Evolutionary conservation across 2,113 vertebrate species (phyloP), one percentile per base, ranked within the genome.

Genomic region (Myotis yumanensis): DNA sequence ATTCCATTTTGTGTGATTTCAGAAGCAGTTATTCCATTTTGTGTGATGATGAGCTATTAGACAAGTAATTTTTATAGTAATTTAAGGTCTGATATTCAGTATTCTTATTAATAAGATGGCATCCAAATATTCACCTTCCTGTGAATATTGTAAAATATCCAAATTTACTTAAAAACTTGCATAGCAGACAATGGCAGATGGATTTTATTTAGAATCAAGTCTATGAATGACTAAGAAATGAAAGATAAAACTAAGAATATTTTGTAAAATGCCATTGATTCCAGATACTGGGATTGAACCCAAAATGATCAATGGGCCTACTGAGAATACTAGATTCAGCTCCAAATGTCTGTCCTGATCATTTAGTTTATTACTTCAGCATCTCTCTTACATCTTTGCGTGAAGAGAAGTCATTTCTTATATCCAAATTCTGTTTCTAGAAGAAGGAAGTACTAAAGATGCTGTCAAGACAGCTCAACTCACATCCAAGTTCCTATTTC

Each of bases 341-440:
- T 93, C 22, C 35, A 84, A 25, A 88, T n/a, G 84, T 86, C 57
- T 91, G 46, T 86, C 57, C 79, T 79, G 23, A 68, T 93, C 6
- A 76, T 86, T 92, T 89, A 52, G 30, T 68, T 71, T 59, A 30
- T 48, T 80, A 48, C 37, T 91, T 92, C 4, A 46, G 20, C 43
- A 88, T 93, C 59, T 93, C 73, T 86, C 93, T 95, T 84, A 69
- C 23, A 48, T 83, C 15, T 92, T 95, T 28, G 22, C 30, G 37
- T 62, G 54, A 91, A 75, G 32, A 93, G 11, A 90, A 88, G 7
- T 77, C 87, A 59, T 90, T 95, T 89, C 37, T 91, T 93, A 18
- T 71, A 80, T 76, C 11, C 14, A 71, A 28, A 35, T 82, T 73
- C 18, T 89, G 76, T 90, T 86, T 72, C 10, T 73, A 30, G 59